phyloP scores from a whole-genome alignment of 2,113 vertebrate genomes.

The Potamarius usumacintae region DNA sequence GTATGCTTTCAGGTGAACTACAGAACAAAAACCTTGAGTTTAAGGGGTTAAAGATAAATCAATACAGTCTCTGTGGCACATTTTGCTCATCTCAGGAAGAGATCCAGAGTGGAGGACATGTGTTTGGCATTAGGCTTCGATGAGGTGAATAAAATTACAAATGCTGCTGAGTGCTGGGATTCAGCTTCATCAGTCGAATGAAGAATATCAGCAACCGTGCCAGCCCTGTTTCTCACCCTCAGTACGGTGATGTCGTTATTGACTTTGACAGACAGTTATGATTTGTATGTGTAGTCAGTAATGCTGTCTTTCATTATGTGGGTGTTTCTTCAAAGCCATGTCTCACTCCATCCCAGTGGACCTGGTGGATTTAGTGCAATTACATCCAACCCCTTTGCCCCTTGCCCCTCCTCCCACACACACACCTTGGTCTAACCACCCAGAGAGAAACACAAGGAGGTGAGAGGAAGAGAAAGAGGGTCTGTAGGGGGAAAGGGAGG shows the following conservation, averaged over 20 bases:
- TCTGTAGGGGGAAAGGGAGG: neutral
- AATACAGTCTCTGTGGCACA: neutral
- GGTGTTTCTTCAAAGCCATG: too few species aligned
- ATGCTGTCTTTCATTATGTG: too few species aligned
- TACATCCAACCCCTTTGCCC: constrained; percentile 31
- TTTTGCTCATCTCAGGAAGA: neutral
- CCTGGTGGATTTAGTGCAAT: constrained; percentile 42
- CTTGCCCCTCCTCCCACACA: constrained; percentile 11
- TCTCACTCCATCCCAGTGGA: constrained; percentile 35
- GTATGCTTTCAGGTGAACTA: neutral
- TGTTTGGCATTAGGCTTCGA: neutral
- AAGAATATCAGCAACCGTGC: neutral
- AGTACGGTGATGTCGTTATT: neutral
- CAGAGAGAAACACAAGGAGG: constrained; percentile 40
- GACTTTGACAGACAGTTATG: constrained; percentile 35
- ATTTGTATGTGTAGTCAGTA: neutral
- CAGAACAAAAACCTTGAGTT: neutral
- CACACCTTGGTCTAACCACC: constrained; percentile 24
- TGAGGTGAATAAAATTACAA: constrained; percentile 5
- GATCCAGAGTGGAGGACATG: neutral
- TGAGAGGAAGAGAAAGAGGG: constrained; percentile 8
- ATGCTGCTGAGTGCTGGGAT: neutral
- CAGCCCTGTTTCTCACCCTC: neutral
- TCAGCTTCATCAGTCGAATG: neutral
- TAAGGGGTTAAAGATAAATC: neutral